Percentiles rank a stretch among this genome's conserved stretches.
Evolutionary conservation across 2,888 invertebrate genomes (phyloP).

Genomic region (Tachina grossa): DNA sequence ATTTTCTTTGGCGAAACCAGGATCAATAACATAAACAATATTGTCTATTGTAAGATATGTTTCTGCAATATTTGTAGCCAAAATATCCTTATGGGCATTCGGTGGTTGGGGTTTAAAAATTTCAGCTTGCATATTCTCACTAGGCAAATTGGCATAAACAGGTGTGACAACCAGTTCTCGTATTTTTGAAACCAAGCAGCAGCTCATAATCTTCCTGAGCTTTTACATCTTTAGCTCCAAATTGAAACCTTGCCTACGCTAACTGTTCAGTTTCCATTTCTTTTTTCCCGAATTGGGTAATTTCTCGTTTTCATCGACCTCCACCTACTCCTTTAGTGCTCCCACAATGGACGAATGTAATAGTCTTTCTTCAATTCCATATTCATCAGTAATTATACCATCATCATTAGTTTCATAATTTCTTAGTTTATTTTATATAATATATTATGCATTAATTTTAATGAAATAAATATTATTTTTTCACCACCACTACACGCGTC

Average conservation of each 20-base stretch:
- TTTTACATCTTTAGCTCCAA: constrained; percentile 94
- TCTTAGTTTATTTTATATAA: no score
- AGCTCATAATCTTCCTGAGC: constrained; percentile 93
- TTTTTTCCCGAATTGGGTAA: constrained; percentile 92
- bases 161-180: constrained; percentile 96
- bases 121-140: constrained; percentile 99
- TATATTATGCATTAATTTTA: no score
- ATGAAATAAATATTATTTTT: no score
- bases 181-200: constrained; percentile 94
- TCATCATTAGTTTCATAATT: no score
- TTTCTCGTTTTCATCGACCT: constrained; percentile 93
- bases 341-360: no score
- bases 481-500: no score
- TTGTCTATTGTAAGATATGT: constrained; percentile 99
- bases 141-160: constrained; percentile 98
- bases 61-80: constrained; percentile 99
- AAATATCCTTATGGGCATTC: constrained; percentile 96
- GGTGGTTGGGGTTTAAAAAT: constrained; percentile 99
- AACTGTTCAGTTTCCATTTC: constrained; percentile 99
- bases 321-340: constrained; percentile 90
- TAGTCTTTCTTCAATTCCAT: no score
- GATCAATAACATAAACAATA: constrained; percentile 99
- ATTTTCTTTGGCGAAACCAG: constrained; percentile 99
- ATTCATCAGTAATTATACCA: no score
- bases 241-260: constrained; percentile 94